These are phyloP conservation scores for Leptobrachium leishanense DNA, from an alignment of 2,113 vertebrate species.

Conservation along the genomic window DNA sequence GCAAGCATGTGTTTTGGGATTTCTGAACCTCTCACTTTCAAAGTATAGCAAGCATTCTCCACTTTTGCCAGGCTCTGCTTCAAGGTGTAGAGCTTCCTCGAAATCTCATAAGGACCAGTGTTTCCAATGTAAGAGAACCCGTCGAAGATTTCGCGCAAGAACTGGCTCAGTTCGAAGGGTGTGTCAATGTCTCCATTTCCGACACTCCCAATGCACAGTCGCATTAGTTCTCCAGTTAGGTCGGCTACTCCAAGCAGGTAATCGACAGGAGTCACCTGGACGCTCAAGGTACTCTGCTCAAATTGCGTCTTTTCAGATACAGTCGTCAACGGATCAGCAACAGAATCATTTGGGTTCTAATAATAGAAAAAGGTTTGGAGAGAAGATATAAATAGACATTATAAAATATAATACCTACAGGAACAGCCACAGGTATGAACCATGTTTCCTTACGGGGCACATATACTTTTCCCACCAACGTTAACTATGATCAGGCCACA, in stretches of 20 bases:
- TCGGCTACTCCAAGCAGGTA: conserved; percentile 95
- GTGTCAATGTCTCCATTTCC: conserved; percentile 96
- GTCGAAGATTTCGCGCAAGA: conserved; percentile 90
- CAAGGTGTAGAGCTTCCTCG: conserved; percentile 91
- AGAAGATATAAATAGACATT: too few relatives aligned
- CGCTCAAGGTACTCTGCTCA: conserved; percentile 62
- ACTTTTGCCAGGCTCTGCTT: conserved; percentile 93
- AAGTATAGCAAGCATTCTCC: conserved; percentile 91
- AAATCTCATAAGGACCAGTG: conserved; percentile 94
- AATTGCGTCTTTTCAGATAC: conserved; percentile 51
- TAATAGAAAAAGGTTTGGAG: not conserved
- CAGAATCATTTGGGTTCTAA: not conserved
- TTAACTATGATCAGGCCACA: too few relatives aligned
- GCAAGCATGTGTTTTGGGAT: conserved; percentile 96
- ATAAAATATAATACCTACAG: too few relatives aligned
- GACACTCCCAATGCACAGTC: conserved; percentile 94
- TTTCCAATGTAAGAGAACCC: conserved; percentile 95
- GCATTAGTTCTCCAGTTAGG: conserved; percentile 94
- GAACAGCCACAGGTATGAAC: too few relatives aligned
- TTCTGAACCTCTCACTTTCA: conserved; percentile 91
- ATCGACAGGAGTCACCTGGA: conserved; percentile 89
- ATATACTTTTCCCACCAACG: too few relatives aligned
- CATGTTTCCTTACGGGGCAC: too few relatives aligned
- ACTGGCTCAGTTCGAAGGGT: conserved; percentile 92
- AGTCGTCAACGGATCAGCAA: conserved; percentile 59